Evolutionary conservation across 2,888 invertebrate species (phyloP).

Genomic region (Chrysomela aeneicollis): DNA sequence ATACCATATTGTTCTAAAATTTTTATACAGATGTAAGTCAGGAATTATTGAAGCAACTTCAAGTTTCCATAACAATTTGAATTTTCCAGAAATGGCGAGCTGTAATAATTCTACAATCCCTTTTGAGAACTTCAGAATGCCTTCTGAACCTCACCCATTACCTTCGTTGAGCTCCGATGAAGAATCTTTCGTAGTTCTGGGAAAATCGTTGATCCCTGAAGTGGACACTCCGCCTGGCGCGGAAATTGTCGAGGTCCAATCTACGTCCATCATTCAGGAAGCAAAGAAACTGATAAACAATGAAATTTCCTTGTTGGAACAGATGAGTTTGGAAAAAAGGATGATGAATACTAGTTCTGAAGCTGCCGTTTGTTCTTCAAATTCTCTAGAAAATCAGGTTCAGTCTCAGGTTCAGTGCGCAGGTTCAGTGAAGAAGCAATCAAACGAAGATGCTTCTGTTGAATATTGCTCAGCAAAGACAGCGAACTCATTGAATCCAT

Average conservation of each 20-base stretch:
- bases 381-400: background rate
- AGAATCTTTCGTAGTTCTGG: conserved; percentile 48
- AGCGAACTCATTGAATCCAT: background rate
- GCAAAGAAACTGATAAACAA: conserved; percentile 41
- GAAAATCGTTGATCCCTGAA: conserved; percentile 37
- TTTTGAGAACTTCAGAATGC: conserved; percentile 27
- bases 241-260: conserved; percentile 8
- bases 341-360: background rate
- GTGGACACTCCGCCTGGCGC: conserved; percentile 21
- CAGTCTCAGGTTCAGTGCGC: background rate
- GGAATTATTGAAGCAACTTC: too few relatives aligned
- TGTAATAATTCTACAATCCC: background rate
- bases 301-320: conserved; percentile 36
- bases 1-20: too few relatives aligned
- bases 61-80: too few relatives aligned
- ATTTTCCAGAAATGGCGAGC: too few relatives aligned
- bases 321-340: conserved; percentile 5
- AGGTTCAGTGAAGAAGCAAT: background rate
- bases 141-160: conserved; percentile 35
- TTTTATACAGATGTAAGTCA: too few relatives aligned
- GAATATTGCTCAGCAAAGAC: background rate
- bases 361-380: conserved; percentile 2
- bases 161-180: conserved; percentile 39
- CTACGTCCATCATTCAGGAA: conserved; percentile 34
- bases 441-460: background rate